Evolutionary conservation across 2,888 invertebrate genomes (phyloP), one percentile per base, ranked within the genome.

Genomic region (Ashinkailepas kermadecensis): DNA sequence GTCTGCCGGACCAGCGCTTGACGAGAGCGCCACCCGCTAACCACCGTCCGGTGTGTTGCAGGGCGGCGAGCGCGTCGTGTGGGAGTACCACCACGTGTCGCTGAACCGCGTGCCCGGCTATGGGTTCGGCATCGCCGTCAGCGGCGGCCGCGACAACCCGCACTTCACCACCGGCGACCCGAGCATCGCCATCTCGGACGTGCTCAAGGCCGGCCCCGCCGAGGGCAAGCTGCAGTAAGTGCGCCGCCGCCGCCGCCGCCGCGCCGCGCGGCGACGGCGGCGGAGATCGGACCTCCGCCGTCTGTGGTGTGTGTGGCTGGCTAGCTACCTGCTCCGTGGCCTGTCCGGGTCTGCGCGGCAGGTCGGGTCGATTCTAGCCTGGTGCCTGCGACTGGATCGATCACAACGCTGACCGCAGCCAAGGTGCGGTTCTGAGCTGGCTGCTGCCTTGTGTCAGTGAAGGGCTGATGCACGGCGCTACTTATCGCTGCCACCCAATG

Each of bases 121-220:
- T 88, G 99, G 99, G 56, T 99, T 99, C 88, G 99, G 99, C 81
- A 99, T 99, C 84, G 99, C 99, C 65, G 97, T 99, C 85, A 96
- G 96, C 83, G 99, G 99, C 13, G 99, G 99, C 12, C 90, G 96
- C 85, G 99, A 99, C 90, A 99, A 98, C 91, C 98, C 99, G 4
- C 98, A 99, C 89, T 99, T 99, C 88, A 95, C 96, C 82, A 98
- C 96, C 86, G 98, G 98, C 59, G 98, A 99, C 89, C 97, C 98
- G 4, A 94, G 96, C 84, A 97, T 98, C 86, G 98, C 98, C 83
- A 97, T 99, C 85, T 97, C 97, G 81, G 99, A 99, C 89, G 99
- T 99, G 21, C 90, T 99, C 83, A 94, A 97, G 87, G 95, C 95
- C 67, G 99, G 99, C 58, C 99, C 99, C 9, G 99, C 99, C 12